Conservation (phyloP, 2,113 vertebrate genomes). For the Neolamprologus kungweensis region DNA sequence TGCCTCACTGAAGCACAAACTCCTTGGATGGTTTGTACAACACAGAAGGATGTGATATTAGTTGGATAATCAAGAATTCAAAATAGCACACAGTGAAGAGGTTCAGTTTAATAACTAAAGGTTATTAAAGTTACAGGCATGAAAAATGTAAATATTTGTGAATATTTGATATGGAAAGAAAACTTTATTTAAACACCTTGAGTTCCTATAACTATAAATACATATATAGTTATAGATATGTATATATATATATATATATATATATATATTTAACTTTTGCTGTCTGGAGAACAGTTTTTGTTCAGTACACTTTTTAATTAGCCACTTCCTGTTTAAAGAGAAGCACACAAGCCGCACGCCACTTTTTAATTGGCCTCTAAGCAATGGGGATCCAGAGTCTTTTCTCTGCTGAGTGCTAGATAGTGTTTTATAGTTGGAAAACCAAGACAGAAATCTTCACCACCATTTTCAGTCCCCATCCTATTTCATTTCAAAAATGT, state of each 20-base stretch:
- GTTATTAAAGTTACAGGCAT: background rate
- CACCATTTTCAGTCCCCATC: background rate
- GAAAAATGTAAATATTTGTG: background rate
- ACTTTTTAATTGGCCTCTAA: background rate
- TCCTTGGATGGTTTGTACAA: background rate
- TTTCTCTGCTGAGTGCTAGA: background rate
- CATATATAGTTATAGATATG: background rate
- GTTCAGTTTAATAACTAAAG: background rate
- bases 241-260: background rate
- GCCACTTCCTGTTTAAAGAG: background rate
- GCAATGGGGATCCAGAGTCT: background rate
- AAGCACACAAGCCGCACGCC: background rate
- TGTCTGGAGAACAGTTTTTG: background rate
- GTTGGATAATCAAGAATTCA: background rate
- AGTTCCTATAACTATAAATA: background rate
- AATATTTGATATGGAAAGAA: background rate
- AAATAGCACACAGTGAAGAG: background rate
- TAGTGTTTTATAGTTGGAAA: background rate
- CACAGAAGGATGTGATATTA: background rate
- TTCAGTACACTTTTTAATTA: background rate
- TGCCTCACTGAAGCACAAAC: background rate
- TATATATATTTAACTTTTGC: background rate
- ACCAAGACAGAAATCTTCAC: background rate
- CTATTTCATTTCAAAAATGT: background rate
- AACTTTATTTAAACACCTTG: background rate